These are phyloP conservation scores for Ephialtes manifestator DNA, from an alignment of 2,888 invertebrate species.

Conservation along the genomic window DNA sequence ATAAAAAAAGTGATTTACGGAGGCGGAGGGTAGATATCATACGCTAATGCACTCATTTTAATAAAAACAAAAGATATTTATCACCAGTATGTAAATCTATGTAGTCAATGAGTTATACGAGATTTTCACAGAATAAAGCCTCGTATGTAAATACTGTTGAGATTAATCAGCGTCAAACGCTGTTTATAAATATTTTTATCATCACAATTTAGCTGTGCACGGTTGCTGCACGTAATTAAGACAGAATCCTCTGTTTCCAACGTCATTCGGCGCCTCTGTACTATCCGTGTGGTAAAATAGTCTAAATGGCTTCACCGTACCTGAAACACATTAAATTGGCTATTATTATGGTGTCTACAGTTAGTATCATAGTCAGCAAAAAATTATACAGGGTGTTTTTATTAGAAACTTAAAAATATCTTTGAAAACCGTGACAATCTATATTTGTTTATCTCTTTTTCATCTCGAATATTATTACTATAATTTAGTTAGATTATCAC, in stretches of 20 bases:
- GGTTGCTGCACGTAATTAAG: conserved; percentile 95
- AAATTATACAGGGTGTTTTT: no score
- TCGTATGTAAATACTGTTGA: conserved; percentile 37
- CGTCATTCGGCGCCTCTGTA: conserved; percentile 91
- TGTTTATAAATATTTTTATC: neutral
- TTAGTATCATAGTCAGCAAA: no score
- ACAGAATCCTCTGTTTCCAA: conserved; percentile 93
- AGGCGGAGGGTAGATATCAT: no score
- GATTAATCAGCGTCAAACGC: conserved; percentile 17
- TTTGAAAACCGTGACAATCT: no score
- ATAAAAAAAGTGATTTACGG: no score
- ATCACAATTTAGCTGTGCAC: conserved; percentile 89
- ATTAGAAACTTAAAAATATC: no score
- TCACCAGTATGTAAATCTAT: neutral
- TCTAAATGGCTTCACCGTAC: conserved; percentile 93
- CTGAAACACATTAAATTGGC: conserved; percentile 86
- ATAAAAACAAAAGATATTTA: neutral
- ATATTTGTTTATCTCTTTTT: no score
- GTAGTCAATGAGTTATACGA: neutral
- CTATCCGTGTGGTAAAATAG: conserved; percentile 93
- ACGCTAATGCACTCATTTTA: neutral
- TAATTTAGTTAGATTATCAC: no score
- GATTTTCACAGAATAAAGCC: neutral
- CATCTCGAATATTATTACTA: no score
- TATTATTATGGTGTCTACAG: neutral